Conservation (phyloP, 2,797 vertebrate genomes). For the Poecilia picta region DNA sequence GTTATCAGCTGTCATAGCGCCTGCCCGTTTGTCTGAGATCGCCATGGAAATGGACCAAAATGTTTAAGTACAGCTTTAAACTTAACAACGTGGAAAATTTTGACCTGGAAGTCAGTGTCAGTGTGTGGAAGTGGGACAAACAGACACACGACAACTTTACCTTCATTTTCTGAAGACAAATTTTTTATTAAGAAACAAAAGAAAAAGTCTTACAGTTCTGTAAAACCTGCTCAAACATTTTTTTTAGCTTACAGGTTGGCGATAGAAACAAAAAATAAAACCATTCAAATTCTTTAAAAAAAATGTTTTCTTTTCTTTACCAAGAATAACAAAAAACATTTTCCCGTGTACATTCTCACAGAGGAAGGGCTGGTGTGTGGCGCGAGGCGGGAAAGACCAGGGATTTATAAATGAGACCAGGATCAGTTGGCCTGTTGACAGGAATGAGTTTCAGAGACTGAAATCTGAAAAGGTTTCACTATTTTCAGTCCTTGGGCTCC, state of each 20-base stretch:
- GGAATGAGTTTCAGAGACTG: neutral
- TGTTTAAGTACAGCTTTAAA: neutral
- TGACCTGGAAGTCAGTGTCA: slow-evolving; percentile 19
- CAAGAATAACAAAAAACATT: slow-evolving; percentile 70
- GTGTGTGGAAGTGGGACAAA: neutral
- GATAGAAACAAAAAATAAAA: slow-evolving; percentile 77
- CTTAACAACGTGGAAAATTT: slow-evolving; percentile 13
- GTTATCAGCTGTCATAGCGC: too few relatives aligned
- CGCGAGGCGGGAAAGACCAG: slow-evolving; percentile 42
- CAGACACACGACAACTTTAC: slow-evolving; percentile 1
- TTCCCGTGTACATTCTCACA: slow-evolving; percentile 66
- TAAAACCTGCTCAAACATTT: slow-evolving; percentile 76
- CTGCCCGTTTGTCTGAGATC: too few relatives aligned
- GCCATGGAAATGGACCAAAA: neutral
- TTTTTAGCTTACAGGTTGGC: slow-evolving; percentile 71
- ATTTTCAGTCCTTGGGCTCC: neutral
- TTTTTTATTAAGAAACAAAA: slow-evolving; percentile 83
- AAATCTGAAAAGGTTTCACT: neutral
- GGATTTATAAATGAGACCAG: slow-evolving; percentile 36
- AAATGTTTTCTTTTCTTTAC: slow-evolving; percentile 55
- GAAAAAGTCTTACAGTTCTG: slow-evolving; percentile 69
- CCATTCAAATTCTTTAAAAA: slow-evolving; percentile 69
- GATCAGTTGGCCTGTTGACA: neutral
- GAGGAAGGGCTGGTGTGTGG: slow-evolving; percentile 64
- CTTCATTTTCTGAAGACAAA: slow-evolving; percentile 74